Evolutionary conservation across 2,113 vertebrate genomes (phyloP).

Genomic region (Menura novaehollandiae): DNA sequence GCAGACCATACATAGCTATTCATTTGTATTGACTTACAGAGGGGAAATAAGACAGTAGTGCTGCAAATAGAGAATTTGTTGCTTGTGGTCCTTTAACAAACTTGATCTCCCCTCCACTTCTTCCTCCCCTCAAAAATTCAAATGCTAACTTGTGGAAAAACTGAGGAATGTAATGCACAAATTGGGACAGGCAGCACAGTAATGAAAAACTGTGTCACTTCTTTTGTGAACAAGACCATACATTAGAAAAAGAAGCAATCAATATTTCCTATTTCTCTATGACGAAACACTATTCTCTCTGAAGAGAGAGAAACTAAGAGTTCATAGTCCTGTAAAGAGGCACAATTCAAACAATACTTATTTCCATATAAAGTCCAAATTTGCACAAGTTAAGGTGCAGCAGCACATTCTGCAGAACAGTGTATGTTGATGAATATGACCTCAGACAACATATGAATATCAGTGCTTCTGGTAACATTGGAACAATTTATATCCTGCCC

Average conservation of each 20-base stretch:
- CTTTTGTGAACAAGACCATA: not conserved
- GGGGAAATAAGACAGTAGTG: not conserved
- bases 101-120: not conserved
- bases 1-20: not conserved
- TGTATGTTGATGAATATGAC: no score
- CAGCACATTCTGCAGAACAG: not conserved
- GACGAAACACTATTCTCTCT: not conserved
- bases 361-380: not conserved
- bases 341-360: rapidly evolving
- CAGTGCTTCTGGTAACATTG: not conserved
- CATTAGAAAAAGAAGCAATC: not conserved
- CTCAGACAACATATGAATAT: not conserved
- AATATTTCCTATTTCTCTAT: not conserved
- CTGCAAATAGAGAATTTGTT: not conserved
- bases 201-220: not conserved
- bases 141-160: not conserved
- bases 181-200: not conserved
- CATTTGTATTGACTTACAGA: not conserved
- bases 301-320: not conserved
- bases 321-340: not conserved
- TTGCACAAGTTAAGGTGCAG: not conserved
- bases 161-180: not conserved
- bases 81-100: not conserved
- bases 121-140: not conserved
- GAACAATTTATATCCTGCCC: not conserved